Conservation (phyloP, 2,113 vertebrate species). For the Rutilus rutilus region DNA sequence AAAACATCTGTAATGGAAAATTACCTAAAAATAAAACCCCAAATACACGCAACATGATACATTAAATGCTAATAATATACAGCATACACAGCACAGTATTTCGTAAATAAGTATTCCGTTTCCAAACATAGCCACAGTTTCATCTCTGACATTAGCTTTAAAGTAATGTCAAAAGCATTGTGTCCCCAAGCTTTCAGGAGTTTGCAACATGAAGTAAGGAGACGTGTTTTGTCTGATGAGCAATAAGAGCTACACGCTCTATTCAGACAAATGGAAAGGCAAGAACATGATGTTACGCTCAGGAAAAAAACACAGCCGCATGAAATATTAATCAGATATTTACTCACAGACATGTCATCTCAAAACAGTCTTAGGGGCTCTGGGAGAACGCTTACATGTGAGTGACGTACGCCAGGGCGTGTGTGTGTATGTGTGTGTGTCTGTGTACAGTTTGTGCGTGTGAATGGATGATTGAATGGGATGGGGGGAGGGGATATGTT, state of each 20-base stretch:
- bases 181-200: constrained; percentile 72
- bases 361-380: constrained; percentile 62
- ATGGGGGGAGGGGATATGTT: not conserved
- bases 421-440: constrained; percentile 6
- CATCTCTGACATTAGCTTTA: not conserved
- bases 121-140: not conserved
- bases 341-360: constrained; percentile 69
- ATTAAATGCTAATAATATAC: not conserved
- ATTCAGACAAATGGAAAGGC: constrained; percentile 72
- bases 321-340: constrained; percentile 82
- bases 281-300: constrained; percentile 54
- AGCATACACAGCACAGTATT: not conserved
- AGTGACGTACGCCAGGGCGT: constrained; percentile 58
- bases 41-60: not conserved
- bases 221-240: constrained; percentile 71
- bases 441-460: not conserved
- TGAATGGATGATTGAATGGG: not conserved
- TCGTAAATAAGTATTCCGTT: not conserved
- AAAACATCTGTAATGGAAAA: not conserved
- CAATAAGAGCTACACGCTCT: constrained; percentile 69
- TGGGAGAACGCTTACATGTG: constrained; percentile 58
- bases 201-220: constrained; percentile 61
- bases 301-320: constrained; percentile 65
- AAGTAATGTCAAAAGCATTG: constrained; percentile 73
- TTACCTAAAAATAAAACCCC: not conserved